A percentile compares a stretch with the other conserved stretches of the same genome.
These are phyloP conservation scores for Helarctos malayanus DNA, from an alignment of 2,797 vertebrate genomes.

Conservation along the genomic window DNA sequence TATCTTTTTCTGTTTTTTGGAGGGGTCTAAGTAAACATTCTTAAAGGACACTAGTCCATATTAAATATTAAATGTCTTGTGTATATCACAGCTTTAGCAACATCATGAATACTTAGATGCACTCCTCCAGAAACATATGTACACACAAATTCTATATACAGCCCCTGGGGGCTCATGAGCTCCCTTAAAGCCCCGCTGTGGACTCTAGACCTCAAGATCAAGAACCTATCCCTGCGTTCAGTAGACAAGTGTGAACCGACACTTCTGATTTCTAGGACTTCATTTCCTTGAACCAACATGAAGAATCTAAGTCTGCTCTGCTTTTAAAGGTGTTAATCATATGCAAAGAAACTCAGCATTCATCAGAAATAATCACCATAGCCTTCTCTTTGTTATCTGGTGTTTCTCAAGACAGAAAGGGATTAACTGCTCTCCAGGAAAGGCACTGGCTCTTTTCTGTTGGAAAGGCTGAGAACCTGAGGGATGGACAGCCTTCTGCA, in stretches of 20 bases:
- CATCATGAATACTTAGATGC: neutral
- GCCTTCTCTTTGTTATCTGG: constrained; percentile 1
- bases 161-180: neutral
- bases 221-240: neutral
- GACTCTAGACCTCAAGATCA: neutral
- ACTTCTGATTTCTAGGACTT: constrained; percentile 34
- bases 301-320: neutral
- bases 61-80: constrained; percentile 7
- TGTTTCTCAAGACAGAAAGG: constrained; percentile 47
- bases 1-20: neutral
- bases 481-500: neutral
- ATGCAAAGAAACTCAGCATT: neutral
- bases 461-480: constrained; percentile 57
- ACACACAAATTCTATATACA: neutral
- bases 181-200: neutral
- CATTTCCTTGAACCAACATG: neutral
- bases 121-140: neutral
- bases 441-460: constrained; percentile 18
- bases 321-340: neutral
- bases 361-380: constrained; percentile 43
- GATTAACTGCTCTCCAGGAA: constrained; percentile 46
- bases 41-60: neutral
- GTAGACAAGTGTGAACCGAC: neutral
- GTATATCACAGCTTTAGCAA: neutral
- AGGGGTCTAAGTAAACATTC: neutral